phyloP scores from a whole-genome alignment of 1,140 invertebrate genomes.

The Drosophila setifemur region DNA sequence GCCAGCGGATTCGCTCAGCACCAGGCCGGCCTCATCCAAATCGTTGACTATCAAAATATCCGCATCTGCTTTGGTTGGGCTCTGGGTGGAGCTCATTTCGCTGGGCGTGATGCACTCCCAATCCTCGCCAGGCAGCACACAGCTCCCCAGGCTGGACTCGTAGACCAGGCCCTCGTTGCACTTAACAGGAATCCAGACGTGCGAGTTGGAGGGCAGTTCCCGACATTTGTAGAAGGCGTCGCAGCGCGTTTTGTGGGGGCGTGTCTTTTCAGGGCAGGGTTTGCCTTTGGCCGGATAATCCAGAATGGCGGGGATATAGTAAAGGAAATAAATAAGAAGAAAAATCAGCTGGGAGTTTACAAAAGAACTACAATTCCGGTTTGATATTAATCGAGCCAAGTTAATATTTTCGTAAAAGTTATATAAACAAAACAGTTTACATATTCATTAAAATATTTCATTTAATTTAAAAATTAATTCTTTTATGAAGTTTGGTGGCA shows the following conservation, averaged over 20 bases:
- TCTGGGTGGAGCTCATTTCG: constrained; percentile 27
- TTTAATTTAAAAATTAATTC: not conserved
- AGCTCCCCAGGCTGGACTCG: constrained; percentile 82
- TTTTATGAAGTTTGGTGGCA: not conserved
- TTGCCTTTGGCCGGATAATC: constrained; percentile 53
- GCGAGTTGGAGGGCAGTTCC: constrained; percentile 82
- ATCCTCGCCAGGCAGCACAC: constrained; percentile 83
- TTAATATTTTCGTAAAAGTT: not conserved
- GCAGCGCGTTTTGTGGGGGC: constrained; percentile 83
- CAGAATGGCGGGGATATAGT: constrained; percentile 1
- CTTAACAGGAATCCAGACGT: constrained; percentile 83
- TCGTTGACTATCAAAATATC: constrained; percentile 65
- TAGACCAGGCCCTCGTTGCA: constrained; percentile 83
- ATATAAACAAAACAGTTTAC: too few relatives aligned
- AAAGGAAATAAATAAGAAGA: not conserved
- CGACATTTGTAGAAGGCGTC: constrained; percentile 84
- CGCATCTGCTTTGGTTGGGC: constrained; percentile 21
- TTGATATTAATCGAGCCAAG: too few relatives aligned
- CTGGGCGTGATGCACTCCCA: constrained; percentile 78
- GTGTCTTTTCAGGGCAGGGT: constrained; percentile 83
- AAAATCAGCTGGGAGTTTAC: not conserved
- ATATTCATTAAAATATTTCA: too few relatives aligned
- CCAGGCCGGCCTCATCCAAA: constrained; percentile 32
- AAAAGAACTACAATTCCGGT: too few relatives aligned
- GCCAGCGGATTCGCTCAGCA: constrained; percentile 16